Evolutionary conservation across 2,888 invertebrate genomes (phyloP), one percentile per base, ranked within the genome.

Genomic region (Platycnemis pennipes): DNA sequence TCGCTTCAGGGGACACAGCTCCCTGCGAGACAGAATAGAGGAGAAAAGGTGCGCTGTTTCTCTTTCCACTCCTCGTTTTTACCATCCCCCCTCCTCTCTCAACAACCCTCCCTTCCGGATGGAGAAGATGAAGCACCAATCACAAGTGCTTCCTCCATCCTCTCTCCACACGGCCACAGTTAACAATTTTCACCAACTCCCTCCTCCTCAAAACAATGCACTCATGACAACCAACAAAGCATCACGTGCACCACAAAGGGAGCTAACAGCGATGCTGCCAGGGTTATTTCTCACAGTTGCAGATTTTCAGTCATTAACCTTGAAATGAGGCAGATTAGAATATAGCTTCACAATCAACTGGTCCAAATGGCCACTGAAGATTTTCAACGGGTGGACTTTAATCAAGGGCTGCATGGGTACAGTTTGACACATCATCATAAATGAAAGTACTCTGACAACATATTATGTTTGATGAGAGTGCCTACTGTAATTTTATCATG

Each of bases 1-100:
- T 85, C 42, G n/a, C 63, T 91, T 56, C 91, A 63, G 91, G 91
- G 91, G 63, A 91, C 63, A 91, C 91, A 91, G 91, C 91, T 91
- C 91, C 91, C 91, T 91, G 91, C 63, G 91, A 91, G 53, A 89
- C 53, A 89, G 56, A 53, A 63, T n/a, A 63, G 37, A 56, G 63
- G 44, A 44, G 63, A 91, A 63, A 91, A 91, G 63, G 63, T 63
- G 91, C 44, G 91, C 91, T 91, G 91, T 91, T 91, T 89, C 89
- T 89, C 89, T 89, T 44, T 7, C 69, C 69, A 77, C 37, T 26
- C 22, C 63, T 63, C 63, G 22, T 53, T 53, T 53, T 63, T 13
- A 13, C 77, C 63, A 31, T 2, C 77, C 26, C 37, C 77, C 77
- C 77, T 8, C 63, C 3, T 16, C 13, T 16, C n/a, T 2, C 77